Base-by-base conservation (phyloP, 2,113 vertebrate genomes). In the Picathartes gymnocephalus region DNA sequence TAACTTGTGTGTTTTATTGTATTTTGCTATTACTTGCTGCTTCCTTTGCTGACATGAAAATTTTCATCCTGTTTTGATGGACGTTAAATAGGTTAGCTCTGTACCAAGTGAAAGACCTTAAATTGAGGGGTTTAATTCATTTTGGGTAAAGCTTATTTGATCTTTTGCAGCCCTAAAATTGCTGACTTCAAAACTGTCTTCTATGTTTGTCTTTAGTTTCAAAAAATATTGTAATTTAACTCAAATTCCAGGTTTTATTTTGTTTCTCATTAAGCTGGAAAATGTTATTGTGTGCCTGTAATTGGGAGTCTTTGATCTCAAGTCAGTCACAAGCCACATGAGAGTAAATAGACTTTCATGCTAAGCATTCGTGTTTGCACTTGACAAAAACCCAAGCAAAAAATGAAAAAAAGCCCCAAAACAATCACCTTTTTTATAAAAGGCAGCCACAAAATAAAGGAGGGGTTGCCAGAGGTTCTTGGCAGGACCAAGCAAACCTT, bases 181-280 rank as follows among this genome's bases (percentile, higher is more conserved):
- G 85, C 13, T 94, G 66, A 44, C 53, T 90, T 90, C 42, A 50
- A 57, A 82, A 45, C 21, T 7, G 28, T 69, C 47, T 56, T 80
- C 66, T 48, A 2, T 65, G 37, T 77, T 93, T 83, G 74, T 56
- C 20, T 86, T 92, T 12, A 62, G 53, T 79, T 86, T 88, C 8
- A 57, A 80, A 68, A 80, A 65, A n/a, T 30, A 28, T 60, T 47
- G 10, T 62, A 30, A 79, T 68, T 62, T 76, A 69, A 72, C 27
- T 79, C 8, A 15, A 91, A 80, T 90, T 72, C 40, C n/a, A 82
- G 20, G 13, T 76, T 92, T 94, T 85, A 48, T 90, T 91, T 96
- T 64, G 18, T 22, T 72, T 87, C 53, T 90, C 11, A 30, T 87
- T 88, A 85, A 77, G 37, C 13, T 88, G 66, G 20, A 76, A 94